These are phyloP conservation scores for Tenthredo distinguenda DNA, from an alignment of 2,888 invertebrate species.

Conservation along the genomic window DNA sequence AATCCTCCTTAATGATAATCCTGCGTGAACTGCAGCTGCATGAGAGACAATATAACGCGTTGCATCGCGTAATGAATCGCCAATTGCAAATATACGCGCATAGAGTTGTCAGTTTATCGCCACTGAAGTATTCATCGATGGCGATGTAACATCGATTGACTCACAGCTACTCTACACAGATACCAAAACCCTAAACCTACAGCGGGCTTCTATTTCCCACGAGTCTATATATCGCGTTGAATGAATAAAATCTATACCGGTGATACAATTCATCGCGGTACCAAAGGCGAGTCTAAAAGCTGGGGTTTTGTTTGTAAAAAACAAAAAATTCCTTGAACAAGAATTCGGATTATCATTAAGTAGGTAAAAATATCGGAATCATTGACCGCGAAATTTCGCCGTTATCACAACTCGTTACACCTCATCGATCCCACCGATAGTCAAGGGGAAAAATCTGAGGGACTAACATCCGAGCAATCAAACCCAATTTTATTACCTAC, in stretches of 20 bases:
- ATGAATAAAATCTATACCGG: neutral
- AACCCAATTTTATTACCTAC: constrained; percentile 10
- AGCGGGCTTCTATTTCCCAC: constrained; percentile 18
- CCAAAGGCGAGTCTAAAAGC: neutral
- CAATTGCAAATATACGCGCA: neutral
- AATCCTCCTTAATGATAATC: too few species aligned
- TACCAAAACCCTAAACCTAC: neutral
- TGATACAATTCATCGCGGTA: neutral
- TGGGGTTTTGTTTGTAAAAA: too few species aligned
- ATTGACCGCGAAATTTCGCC: neutral
- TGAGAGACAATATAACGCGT: neutral
- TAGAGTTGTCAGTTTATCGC: constrained; percentile 10
- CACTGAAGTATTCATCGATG: neutral
- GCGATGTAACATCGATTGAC: constrained; percentile 29
- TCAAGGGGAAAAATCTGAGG: constrained; percentile 1
- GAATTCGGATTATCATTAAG: neutral
- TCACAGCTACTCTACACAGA: neutral
- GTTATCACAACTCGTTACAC: neutral
- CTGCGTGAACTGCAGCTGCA: too few species aligned
- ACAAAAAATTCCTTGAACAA: too few species aligned
- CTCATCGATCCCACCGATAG: neutral
- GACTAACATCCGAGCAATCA: constrained; percentile 8
- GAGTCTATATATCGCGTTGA: neutral
- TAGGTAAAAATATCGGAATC: neutral
- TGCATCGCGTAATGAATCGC: neutral